These are phyloP conservation scores for Celastrina argiolus DNA, from an alignment of 2,888 invertebrate species.

Conservation along the genomic window DNA sequence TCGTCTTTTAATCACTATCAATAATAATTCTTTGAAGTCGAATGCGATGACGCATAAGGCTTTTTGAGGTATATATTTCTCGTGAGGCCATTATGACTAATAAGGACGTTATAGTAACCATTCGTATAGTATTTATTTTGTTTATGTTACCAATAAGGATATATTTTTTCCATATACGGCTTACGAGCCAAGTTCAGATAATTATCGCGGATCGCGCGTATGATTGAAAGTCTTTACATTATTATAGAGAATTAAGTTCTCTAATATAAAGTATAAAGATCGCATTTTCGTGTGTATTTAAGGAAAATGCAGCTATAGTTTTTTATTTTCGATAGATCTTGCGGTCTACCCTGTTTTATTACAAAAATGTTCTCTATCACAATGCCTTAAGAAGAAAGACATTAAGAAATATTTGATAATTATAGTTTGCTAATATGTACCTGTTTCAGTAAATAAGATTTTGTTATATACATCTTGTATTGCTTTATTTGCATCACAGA, in stretches of 20 bases:
- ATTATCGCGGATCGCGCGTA: not conserved
- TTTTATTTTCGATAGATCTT: no score
- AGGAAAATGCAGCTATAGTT: no score
- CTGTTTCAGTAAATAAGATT: no score
- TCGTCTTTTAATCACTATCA: constrained; percentile 34
- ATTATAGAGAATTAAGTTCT: no score
- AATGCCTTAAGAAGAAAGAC: no score
- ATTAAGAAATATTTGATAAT: no score
- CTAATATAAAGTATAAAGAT: no score
- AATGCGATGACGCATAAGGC: constrained; percentile 47
- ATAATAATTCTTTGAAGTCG: constrained; percentile 38
- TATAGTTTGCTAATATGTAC: no score
- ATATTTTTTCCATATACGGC: not conserved
- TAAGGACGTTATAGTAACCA: not conserved
- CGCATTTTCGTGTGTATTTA: no score
- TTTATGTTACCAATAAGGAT: not conserved
- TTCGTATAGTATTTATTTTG: constrained; percentile 5
- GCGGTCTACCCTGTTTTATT: no score
- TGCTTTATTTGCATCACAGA: not conserved
- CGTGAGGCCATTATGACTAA: constrained; percentile 12
- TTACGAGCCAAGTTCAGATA: not conserved
- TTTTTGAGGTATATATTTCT: constrained; percentile 14
- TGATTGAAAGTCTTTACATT: not conserved
- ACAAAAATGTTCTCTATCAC: no score
- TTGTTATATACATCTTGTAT: not conserved